Base-by-base conservation (phyloP, 2,888 invertebrate genomes). In the Dromius quadrimaculatus region DNA sequence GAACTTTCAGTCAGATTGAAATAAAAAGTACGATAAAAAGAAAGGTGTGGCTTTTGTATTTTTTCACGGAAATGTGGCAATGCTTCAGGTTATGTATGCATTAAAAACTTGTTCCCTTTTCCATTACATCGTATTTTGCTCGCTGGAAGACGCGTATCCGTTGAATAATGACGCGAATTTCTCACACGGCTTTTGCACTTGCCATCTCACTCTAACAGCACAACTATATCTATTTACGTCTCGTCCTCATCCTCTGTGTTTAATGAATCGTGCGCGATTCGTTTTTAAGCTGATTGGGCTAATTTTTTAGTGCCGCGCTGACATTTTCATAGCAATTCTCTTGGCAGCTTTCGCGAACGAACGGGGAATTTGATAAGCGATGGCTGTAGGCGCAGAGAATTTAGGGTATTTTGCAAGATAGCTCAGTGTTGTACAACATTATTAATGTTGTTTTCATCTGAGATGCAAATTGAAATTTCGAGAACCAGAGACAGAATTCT, bases 101-200 rank as follows among this genome's bases (percentile, higher is more conserved):
- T 68, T 68, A 68, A 68, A 68, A 68, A 68, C 59, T 68, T 68
- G 59, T 68, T 68, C 59, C 68, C 68, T 43, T 68, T 59, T 50
- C 68, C 68, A 68, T 68, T 68, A 68, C 68, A 68, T 54, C 68
- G 54, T 66, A 19, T 32, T 22, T 3, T 23, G 8, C 36, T 20
- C 41, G 32, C 62, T 15, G 45, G 28, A 62, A 62, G 62, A 62
- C 23, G 62, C 61, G 36, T 15, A 11, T 41, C 23, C 41, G 59
- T 23, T 62, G 62, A 62, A 62, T 62, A 62, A 62, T 62, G 62
- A 38, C 41, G 3, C 22, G 41, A 62, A 62, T 62, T 62, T 62
- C 62, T 62, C 62, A 62, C 38, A 22, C 22, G 61, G 19, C 15
- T 11, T 11, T 38, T 15, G 6, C 15, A 17, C 20, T 50, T 2